phyloP scores from a whole-genome alignment of 2,113 vertebrate species.

The Equus przewalskii region DNA sequence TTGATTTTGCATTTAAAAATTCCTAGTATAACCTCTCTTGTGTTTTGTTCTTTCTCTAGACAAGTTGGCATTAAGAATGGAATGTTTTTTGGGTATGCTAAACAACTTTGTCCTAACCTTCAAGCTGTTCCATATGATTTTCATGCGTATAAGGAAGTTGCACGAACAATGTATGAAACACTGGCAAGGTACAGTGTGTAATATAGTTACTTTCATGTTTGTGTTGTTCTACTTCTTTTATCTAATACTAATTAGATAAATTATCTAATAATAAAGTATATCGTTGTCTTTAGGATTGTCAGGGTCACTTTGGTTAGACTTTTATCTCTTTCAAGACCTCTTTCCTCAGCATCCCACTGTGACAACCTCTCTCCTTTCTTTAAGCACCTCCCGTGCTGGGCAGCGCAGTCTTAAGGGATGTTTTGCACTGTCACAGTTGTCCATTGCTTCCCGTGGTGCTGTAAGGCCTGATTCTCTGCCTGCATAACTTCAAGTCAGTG shows the following conservation, averaged over 20 bases:
- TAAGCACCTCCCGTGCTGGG: neutral
- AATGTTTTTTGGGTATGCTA: conserved; percentile 98
- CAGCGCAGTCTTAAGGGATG: neutral
- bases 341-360: neutral
- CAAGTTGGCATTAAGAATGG: conserved; percentile 96
- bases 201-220: neutral
- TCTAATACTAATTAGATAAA: neutral
- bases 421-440: neutral
- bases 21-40: conserved; percentile 59
- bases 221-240: neutral
- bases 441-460: neutral
- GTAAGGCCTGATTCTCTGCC: neutral
- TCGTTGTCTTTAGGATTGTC: neutral
- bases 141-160: conserved; percentile 96
- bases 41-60: conserved; percentile 86
- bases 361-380: neutral
- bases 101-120: conserved; percentile 95
- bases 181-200: conserved; percentile 92
- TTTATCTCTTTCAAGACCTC: neutral
- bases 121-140: conserved; percentile 97
- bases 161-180: conserved; percentile 94
- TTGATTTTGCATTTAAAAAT: conserved; percentile 54
- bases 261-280: no score
- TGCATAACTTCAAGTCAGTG: fast-evolving
- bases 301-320: neutral